A percentile compares a stretch with the other conserved stretches of the same genome.
Conservation (phyloP, 1,140 invertebrate species). For the Zelostemma sp. region DNA sequence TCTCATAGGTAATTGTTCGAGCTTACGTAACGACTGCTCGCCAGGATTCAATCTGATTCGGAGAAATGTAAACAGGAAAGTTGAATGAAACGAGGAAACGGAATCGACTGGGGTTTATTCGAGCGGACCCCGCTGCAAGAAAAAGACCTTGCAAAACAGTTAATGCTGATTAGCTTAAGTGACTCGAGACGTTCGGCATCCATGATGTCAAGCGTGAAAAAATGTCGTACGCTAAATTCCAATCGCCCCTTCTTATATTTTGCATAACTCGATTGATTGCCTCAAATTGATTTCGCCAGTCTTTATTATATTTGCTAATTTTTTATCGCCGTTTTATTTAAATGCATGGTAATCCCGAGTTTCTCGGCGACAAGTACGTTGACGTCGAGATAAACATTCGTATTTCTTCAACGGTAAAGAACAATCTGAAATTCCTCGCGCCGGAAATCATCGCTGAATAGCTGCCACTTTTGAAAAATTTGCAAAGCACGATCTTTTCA, state of each 20-base stretch:
- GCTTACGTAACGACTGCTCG: conserved; percentile 37
- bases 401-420: no score
- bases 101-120: not conserved
- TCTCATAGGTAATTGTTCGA: conserved; percentile 41
- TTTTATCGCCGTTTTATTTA: no score
- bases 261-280: no score
- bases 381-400: no score
- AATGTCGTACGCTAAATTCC: conserved; percentile 5
- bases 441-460: no score
- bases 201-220: not conserved
- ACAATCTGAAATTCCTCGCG: no score
- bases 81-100: conserved; percentile 15
- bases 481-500: no score
- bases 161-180: conserved; percentile 9
- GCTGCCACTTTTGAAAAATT: not conserved
- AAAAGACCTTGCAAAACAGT: conserved; percentile 14
- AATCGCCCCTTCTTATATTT: conserved; percentile 7
- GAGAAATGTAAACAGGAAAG: conserved; percentile 22
- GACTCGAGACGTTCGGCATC: conserved; percentile 20
- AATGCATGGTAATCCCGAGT: no score
- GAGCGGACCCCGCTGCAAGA: not conserved
- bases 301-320: no score
- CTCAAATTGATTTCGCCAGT: no score
- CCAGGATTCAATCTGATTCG: conserved; percentile 17
- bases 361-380: no score